Evolutionary conservation across 2,113 vertebrate species (phyloP), one percentile per base, ranked within the genome.

Genomic region (Tiliqua scincoides): DNA sequence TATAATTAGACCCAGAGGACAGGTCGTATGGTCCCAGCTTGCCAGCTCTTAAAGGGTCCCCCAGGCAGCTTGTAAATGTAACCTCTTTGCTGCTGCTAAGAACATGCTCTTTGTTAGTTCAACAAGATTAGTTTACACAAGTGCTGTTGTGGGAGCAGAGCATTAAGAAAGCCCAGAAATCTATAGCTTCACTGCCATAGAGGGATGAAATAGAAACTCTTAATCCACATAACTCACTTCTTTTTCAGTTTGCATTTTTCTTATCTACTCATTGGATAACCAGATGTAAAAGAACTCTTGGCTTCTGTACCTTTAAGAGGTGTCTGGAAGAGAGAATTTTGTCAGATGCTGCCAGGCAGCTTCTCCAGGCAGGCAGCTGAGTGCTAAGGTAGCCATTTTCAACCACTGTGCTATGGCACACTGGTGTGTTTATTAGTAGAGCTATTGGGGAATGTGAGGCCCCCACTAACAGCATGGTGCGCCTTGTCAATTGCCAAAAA

Each of bases 1-100:
- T 68, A 65, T 93, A 93, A 92, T 89, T 84, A 96, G 82, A 40
- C 79, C 70, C 57, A 0, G 37, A 92, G 89, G 92, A 80, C 85
- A 82, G 85, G 83, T 91, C 82, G 83, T 8, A 65, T 43, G 48
- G 79, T 89, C 87, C 83, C 21, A 32, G 54, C 78, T 52, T 85
- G 79, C 85, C 82, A 76, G 82, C 87, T 35, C 88, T 75, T 84
- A 89, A 43, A 90, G 83, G 85, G 72, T 79, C 75, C 89, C 84
- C 87, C 65, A 87, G 80, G 63, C 75, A 90, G 43, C 48, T 81
- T 25, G 65, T 85, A 85, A 91, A 89, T n/a, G 74, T 86, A 91
- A 84, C 89, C 87, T n/a, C 37, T 62, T 85, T 59, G 80, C 85
- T 92, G 84, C 79, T 89, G 84, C 86, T 89, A 88, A 86, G 86